Conservation (phyloP, 2,113 vertebrate genomes). For the Haliaeetus leucogaster region DNA sequence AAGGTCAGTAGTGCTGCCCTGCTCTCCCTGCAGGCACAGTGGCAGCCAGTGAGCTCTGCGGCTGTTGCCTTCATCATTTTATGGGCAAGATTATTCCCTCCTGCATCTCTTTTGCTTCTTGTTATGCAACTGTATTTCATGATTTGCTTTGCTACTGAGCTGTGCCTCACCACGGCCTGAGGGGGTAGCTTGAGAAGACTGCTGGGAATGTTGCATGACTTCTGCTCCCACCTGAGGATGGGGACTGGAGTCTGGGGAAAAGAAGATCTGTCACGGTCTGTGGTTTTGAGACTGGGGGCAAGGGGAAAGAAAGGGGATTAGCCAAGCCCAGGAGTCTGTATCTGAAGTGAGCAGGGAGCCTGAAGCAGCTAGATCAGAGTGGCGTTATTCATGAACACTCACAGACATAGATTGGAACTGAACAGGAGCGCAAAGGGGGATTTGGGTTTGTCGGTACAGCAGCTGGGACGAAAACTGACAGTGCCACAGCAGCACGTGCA, state of each 20-base stretch:
- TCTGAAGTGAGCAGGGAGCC: background rate
- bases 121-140: background rate
- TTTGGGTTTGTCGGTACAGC: background rate
- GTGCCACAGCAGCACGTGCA: background rate
- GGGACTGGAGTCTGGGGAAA: background rate
- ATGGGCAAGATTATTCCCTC: background rate
- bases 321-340: background rate
- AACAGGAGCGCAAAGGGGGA: background rate
- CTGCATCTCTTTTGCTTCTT: background rate
- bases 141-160: background rate
- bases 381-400: constrained; percentile 1
- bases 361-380: background rate
- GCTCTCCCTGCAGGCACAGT: background rate
- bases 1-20: background rate
- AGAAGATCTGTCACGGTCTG: background rate
- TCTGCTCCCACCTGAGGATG: background rate
- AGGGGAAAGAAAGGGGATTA: background rate
- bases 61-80: background rate
- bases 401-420: background rate
- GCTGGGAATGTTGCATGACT: background rate
- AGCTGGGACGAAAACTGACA: background rate
- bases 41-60: background rate
- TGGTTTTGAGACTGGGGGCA: background rate
- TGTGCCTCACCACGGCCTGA: background rate
- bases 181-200: background rate